Base-by-base conservation (phyloP, 1,140 invertebrate species). In the Lepidurus arcticus region DNA sequence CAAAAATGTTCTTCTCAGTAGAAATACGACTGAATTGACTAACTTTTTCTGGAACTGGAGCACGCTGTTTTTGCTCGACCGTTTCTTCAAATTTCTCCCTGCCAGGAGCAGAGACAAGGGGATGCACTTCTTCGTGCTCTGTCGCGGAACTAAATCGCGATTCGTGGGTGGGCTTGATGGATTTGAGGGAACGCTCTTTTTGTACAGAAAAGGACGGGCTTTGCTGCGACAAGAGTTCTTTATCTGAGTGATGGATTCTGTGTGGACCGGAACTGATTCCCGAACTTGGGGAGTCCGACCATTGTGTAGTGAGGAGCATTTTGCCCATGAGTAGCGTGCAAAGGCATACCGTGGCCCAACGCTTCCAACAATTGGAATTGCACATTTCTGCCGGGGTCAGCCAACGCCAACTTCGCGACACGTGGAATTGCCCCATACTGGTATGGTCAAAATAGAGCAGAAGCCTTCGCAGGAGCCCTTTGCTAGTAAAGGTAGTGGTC, bases 131-230 rank as follows among this genome's bases (percentile, higher is more conserved):
- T 65, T 9, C 53, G 6, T 9, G 53, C 21, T 9, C 53, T 65
- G 13, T 13, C 21, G 7, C 53, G n/a, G 53, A 65, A 1, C 16
- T 16, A 7, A 16, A 7, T 21, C 21, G 53, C 21, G 53, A 65
- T 65, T 65, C 53, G 53, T 21, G 53, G 53, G 53, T 65, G 53
- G 53, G 53, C 53, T 65, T 65, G 53, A 65, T 65, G 21, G 53
- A 65, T 16, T 65, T 65, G 53, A 65, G 53, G 53, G 53, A 65
- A 16, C 53, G 53, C 13, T 65, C 53, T 13, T 65, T 65, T 65
- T 65, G 53, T 16, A 21, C 10, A 65, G 6, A 13, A 65, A 65
- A 65, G 16, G 13, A 65, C 8, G 8, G 53, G 21, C 9, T 65
- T 13, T 21, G 16, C 21, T 9, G 9, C 13, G 53, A 16, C 4